These are phyloP conservation scores for Melangyna quadrimaculata DNA, from an alignment of 2,888 invertebrate genomes.

Conservation along the genomic window DNA sequence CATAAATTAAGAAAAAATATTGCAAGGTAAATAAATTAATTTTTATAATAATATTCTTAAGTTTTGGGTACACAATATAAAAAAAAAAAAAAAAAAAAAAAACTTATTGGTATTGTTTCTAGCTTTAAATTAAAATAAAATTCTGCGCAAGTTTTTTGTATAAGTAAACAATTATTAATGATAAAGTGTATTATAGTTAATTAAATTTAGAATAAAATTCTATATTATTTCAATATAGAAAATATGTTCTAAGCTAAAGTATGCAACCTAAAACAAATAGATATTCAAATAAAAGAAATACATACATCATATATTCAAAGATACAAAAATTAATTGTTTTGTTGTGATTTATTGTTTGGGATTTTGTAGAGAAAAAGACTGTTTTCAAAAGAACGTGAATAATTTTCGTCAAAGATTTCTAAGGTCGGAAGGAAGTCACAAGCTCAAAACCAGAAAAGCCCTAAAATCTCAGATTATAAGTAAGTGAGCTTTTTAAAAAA, in stretches of 20 bases:
- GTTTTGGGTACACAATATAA: neutral
- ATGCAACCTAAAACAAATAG: neutral
- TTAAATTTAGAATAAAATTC: neutral
- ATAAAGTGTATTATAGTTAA: neutral
- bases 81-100: neutral
- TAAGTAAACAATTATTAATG: neutral
- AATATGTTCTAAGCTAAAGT: neutral
- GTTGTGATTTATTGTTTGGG: too few species aligned
- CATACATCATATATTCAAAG: neutral
- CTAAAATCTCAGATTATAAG: too few species aligned
- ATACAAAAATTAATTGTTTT: too few species aligned
- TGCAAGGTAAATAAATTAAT: neutral
- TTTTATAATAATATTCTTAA: neutral
- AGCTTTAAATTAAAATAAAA: neutral
- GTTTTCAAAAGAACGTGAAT: too few species aligned
- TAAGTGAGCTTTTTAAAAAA: too few species aligned
- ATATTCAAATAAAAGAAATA: neutral
- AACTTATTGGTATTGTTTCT: neutral
- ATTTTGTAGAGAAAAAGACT: too few species aligned
- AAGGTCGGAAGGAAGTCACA: too few species aligned
- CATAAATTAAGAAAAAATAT: neutral
- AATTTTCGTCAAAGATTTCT: too few species aligned
- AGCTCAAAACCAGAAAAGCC: too few species aligned
- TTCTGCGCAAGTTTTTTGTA: neutral
- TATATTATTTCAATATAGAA: neutral